phyloP scores from a whole-genome alignment of 1,140 invertebrate species.

The Druon quercuslanigerum region DNA sequence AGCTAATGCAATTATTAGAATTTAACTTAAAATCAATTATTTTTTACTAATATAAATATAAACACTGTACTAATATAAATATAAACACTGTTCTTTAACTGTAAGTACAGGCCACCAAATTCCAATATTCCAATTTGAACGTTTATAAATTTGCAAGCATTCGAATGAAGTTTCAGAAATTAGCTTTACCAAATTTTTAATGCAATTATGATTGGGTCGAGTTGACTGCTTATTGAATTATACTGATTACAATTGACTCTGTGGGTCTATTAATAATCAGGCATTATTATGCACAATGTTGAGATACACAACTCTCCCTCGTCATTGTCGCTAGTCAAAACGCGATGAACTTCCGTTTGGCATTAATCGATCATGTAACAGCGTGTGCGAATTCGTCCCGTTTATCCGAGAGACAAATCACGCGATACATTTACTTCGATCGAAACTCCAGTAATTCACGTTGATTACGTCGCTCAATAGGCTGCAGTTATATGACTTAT shows the following conservation, averaged over 20 bases:
- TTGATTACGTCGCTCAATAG: conserved; percentile 15
- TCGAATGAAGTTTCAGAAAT: too few species aligned
- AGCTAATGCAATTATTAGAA: too few species aligned
- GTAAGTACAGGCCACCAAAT: too few species aligned
- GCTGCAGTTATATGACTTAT: background rate
- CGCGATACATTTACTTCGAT: conserved; percentile 32
- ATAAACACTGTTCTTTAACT: too few species aligned
- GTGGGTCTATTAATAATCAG: background rate
- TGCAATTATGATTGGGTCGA: background rate
- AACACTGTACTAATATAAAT: too few species aligned
- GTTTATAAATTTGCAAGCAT: too few species aligned
- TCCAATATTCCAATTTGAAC: too few species aligned
- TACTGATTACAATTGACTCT: conserved; percentile 7
- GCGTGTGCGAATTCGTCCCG: conserved; percentile 24
- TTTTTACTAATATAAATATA: too few species aligned
- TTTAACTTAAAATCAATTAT: too few species aligned
- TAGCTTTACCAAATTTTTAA: too few species aligned
- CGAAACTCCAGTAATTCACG: background rate
- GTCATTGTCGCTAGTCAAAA: conserved; percentile 40
- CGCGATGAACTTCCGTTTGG: conserved; percentile 35
- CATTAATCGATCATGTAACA: conserved; percentile 41
- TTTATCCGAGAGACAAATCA: conserved; percentile 40
- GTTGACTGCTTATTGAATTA: background rate
- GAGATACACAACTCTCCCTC: background rate
- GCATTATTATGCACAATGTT: background rate